A percentile compares a stretch with the other conserved stretches of the same genome.
Evolutionary conservation across 2,113 vertebrate species (phyloP).

Genomic region (Silurus glanis): DNA sequence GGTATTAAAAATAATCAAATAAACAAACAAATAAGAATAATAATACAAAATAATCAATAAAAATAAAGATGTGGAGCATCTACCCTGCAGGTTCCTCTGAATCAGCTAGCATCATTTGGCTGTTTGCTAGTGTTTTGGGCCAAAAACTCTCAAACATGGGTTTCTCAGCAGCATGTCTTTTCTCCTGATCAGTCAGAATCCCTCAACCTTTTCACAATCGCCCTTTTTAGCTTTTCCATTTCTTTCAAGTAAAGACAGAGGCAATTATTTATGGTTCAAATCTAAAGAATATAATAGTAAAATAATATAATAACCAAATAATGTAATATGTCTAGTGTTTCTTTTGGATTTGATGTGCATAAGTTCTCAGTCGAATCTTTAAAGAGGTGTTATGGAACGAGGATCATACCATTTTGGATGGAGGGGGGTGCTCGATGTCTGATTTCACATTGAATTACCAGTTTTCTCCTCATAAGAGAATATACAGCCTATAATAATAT

Average conservation of each 20-base stretch:
- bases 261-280: background rate
- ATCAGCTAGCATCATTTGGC: background rate
- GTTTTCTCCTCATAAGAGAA: too few species aligned
- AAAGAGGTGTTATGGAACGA: too few species aligned
- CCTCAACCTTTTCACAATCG: constrained; percentile 72
- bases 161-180: constrained; percentile 53
- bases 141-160: constrained; percentile 69
- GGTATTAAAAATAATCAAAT: too few species aligned
- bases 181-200: constrained; percentile 79
- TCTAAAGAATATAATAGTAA: too few species aligned
- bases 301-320: too few species aligned
- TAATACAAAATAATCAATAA: too few species aligned
- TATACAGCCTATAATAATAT: too few species aligned
- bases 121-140: background rate
- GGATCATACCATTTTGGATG: too few species aligned
- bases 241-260: constrained; percentile 67
- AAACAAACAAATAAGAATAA: too few species aligned
- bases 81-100: background rate
- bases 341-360: constrained; percentile 20
- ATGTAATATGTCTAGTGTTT: background rate
- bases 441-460: too few species aligned
- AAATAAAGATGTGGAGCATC: background rate
- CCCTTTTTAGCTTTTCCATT: constrained; percentile 77
- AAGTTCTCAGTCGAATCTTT: constrained; percentile 65
- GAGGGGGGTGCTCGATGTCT: too few species aligned